These are phyloP conservation scores for Drosophila nr. perissopoda DNA, from an alignment of 2,888 invertebrate genomes.

Conservation along the genomic window DNA sequence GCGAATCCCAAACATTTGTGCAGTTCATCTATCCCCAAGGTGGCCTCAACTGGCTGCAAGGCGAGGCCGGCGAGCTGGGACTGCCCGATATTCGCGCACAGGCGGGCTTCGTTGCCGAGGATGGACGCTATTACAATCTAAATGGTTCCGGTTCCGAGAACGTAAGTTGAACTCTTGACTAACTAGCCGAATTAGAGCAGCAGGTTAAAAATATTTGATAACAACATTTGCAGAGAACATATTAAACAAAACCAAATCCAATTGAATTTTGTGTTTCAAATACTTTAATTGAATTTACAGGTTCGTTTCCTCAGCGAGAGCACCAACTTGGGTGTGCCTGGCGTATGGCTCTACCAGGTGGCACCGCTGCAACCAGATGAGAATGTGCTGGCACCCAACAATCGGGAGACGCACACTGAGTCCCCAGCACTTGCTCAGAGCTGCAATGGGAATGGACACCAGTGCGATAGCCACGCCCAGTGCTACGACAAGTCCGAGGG, in stretches of 20 bases:
- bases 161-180: slow-evolving; percentile 83
- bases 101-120: slow-evolving; percentile 95
- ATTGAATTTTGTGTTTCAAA: neutral
- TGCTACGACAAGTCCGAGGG: slow-evolving; percentile 94
- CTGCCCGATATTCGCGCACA: slow-evolving; percentile 96
- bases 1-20: slow-evolving; percentile 89
- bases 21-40: slow-evolving; percentile 94
- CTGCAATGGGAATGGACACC: slow-evolving; percentile 88
- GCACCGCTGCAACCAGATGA: slow-evolving; percentile 88
- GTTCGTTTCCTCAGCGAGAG: slow-evolving; percentile 87
- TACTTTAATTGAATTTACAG: slow-evolving; percentile 52
- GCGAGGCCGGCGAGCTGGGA: slow-evolving; percentile 90
- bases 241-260: neutral
- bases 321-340: slow-evolving; percentile 94
- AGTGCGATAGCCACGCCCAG: slow-evolving; percentile 92
- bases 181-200: neutral
- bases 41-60: slow-evolving; percentile 96
- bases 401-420: slow-evolving; percentile 85
- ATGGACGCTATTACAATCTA: slow-evolving; percentile 90
- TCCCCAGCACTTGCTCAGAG: slow-evolving; percentile 80
- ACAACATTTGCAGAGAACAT: too few species aligned
- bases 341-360: slow-evolving; percentile 94
- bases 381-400: slow-evolving; percentile 90
- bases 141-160: slow-evolving; percentile 97
- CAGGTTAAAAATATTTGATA: too few species aligned